Base-by-base conservation (phyloP, 1,140 invertebrate genomes). In the Globodera ellingtonae region DNA sequence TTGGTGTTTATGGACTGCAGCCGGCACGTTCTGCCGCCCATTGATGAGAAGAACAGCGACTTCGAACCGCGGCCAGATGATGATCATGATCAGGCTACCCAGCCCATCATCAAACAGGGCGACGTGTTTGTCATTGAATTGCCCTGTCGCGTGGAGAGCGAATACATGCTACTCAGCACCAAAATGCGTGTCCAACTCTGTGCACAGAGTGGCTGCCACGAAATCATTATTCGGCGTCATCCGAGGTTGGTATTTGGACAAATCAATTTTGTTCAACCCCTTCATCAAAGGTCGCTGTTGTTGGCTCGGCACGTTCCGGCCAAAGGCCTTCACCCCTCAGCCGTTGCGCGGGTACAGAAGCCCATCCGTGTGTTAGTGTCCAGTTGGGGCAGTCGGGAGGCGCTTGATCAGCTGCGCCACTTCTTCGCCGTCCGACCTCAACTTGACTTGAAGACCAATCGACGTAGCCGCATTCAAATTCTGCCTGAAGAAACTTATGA, bases 1-100 rank as follows among this genome's bases (percentile, higher is more conserved):
- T 44, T 81, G 35, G 79, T 80, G 76, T 80, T 78, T 46, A 77
- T 65, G 50, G 79, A 67, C 24, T 47, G 48, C 21, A 21, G n/a
- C 15, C 35, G 48, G n/a, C n/a, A 44, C 56, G 18, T 81, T 78
- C 79, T 71, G 15, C 66, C 70, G 13, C 44, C 72, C 15, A 44
- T 15, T 46, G 46, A 66, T 13, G 72, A 76, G 35, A 0, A 35
- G 35, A 56, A 21, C 15, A 9, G 24, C 6, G 9, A 50, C n/a
- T 13, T 8, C 21, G 50, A 79, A 24, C 21, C n/a, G 44, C 24
- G 46, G 9, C 35, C 72, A 67, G 69, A 15, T 21, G 69, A 56
- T 52, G 18, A 44, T 44, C 8, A 15, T 56, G 35, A 10, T 48
- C 56, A 21, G 56, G 13, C 75, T 18, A 46, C 24, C 15, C 44